Percentiles rank a stretch among this genome's conserved stretches.
These are phyloP conservation scores for Lottia gigantea DNA, from an alignment of 2,888 invertebrate species.

Conservation along the genomic window DNA sequence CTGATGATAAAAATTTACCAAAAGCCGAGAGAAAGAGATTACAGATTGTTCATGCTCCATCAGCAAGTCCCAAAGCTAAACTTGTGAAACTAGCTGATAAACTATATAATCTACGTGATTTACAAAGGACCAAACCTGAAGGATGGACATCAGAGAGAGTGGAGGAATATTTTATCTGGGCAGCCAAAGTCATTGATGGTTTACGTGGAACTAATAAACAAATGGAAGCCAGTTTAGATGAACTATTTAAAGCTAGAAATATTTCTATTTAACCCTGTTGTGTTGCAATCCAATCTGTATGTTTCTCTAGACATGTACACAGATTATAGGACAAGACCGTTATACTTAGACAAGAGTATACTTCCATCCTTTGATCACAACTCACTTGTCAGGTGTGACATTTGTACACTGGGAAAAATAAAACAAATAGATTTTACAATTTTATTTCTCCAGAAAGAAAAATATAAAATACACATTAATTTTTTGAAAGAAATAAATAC, in stretches of 20 bases:
- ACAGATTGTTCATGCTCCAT: conserved; percentile 76
- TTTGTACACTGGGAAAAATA: no score
- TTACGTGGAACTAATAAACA: conserved; percentile 74
- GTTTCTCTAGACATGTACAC: no score
- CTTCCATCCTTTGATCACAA: no score
- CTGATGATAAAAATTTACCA: conserved; percentile 80
- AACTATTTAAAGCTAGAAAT: conserved; percentile 48
- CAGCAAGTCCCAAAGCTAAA: conserved; percentile 75
- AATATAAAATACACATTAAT: no score
- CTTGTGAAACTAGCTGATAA: conserved; percentile 85
- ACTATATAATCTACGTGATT: conserved; percentile 82
- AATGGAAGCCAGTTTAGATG: conserved; percentile 71
- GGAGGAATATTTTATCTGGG: conserved; percentile 77
- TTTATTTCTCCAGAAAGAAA: no score
- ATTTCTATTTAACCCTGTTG: conserved; percentile 18
- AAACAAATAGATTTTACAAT: no score
- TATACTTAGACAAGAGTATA: no score
- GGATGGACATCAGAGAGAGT: conserved; percentile 76
- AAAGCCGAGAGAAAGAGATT: conserved; percentile 74
- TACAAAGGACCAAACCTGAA: conserved; percentile 70
- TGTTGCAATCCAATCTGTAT: not conserved
- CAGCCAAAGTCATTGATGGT: conserved; percentile 76
- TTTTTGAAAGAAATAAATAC: no score
- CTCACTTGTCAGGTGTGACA: no score
- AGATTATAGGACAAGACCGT: no score